These are phyloP conservation scores for Orthosia gracilis DNA, from an alignment of 2,888 invertebrate species.

Conservation along the genomic window DNA sequence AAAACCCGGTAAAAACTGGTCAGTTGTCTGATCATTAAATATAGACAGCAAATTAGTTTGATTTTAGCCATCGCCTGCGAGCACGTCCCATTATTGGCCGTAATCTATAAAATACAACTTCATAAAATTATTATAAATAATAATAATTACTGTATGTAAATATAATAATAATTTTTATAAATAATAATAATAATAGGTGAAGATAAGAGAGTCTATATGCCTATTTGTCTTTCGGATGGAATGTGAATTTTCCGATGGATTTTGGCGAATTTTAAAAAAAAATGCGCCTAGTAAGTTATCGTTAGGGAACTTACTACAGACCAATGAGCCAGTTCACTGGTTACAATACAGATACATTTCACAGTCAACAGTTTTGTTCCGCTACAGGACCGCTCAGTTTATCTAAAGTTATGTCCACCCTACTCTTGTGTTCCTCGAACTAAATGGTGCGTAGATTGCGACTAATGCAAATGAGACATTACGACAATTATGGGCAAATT, in stretches of 20 bases:
- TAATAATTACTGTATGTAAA: too few relatives aligned
- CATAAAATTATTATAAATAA: too few relatives aligned
- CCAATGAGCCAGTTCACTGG: slow-evolving; percentile 51
- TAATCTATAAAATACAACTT: too few relatives aligned
- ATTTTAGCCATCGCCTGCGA: neutral
- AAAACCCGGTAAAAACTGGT: slow-evolving; percentile 12
- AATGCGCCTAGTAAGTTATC: slow-evolving; percentile 13
- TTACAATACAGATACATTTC: slow-evolving; percentile 51
- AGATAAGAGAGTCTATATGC: neutral
- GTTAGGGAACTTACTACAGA: slow-evolving; percentile 15
- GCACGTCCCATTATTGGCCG: too few relatives aligned
- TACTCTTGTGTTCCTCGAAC: slow-evolving; percentile 41
- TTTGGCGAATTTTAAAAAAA: too few relatives aligned
- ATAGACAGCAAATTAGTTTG: neutral
- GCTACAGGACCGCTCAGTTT: slow-evolving; percentile 18
- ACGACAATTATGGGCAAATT: slow-evolving; percentile 30
- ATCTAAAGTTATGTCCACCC: slow-evolving; percentile 21
- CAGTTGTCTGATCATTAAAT: neutral
- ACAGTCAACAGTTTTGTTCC: slow-evolving; percentile 36
- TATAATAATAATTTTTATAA: too few relatives aligned
- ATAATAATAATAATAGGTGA: too few relatives aligned
- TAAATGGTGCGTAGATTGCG: slow-evolving; percentile 40
- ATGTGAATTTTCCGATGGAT: neutral
- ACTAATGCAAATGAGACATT: slow-evolving; percentile 50
- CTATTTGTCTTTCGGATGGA: neutral